Evolutionary conservation across 2,113 vertebrate genomes (phyloP).

Genomic region (Mirza zaza): DNA sequence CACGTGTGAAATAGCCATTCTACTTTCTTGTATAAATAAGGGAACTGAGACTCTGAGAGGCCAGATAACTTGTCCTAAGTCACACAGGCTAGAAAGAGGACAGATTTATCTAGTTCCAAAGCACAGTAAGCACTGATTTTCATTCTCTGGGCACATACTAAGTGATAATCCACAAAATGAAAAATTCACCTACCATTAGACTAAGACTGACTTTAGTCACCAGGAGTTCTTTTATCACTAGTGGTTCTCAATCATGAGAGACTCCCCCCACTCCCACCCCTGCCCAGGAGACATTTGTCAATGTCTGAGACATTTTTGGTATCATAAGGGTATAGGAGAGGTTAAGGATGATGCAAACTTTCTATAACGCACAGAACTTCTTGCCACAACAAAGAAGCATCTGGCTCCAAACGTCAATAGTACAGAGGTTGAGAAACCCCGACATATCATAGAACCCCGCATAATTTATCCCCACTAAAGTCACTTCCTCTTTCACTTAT

Average conservation of each 20-base stretch:
- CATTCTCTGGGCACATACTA: background rate
- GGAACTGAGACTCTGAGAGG: background rate
- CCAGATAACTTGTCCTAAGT: background rate
- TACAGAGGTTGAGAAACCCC: background rate
- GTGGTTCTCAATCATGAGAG: background rate
- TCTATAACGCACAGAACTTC: background rate
- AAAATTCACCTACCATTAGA: background rate
- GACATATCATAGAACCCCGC: background rate
- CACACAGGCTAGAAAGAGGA: background rate
- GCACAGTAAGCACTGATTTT: background rate
- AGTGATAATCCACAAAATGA: background rate
- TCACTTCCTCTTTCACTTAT: background rate
- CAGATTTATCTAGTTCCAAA: background rate
- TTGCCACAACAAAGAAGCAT: background rate
- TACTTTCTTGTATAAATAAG: background rate
- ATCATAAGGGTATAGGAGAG: background rate
- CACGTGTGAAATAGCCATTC: background rate
- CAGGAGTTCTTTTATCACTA: background rate
- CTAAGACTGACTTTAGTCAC: background rate
- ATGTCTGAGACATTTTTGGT: conserved; percentile 11
- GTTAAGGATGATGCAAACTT: background rate
- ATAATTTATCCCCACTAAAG: background rate
- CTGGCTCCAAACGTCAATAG: background rate
- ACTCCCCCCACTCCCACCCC: background rate
- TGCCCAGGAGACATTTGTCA: background rate